Evolutionary conservation across 2,797 vertebrate species (phyloP), one percentile per base, ranked within the genome.

Genomic region (Anguilla megastoma): DNA sequence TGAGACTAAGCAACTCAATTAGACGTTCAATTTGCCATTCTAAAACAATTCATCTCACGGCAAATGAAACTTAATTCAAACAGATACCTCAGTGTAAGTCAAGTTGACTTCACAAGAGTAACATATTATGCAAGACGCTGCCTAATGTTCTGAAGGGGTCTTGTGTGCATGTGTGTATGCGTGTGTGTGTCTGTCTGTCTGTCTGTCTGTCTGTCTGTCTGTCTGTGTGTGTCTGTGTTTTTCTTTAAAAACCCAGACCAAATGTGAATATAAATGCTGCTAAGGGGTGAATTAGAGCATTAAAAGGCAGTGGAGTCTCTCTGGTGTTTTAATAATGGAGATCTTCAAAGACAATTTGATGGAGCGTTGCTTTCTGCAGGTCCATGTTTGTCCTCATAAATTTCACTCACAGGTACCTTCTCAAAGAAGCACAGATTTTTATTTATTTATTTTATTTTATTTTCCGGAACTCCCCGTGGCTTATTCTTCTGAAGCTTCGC

Each of bases 341-440:
- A 41, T 24, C 18, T 52, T 74, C 50, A 48, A 30, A 30, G 3
- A 45, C 60, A 2, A 30, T 71, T 10, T 16, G 80, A 69, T 10
- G 79, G 79, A 50, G 50, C 8, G n/a, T 85, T 69, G 36, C 36
- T 88, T 85, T 50, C 82, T 33, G 18, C 27, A 7, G 9, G 45
- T 45, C 52, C 50, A 9, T n/a, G 69, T 63, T 69, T 58, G 79
- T 45, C 58, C 63, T 88, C 69, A 85, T 88, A 66, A 33, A 69
- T 83, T 71, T 69, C 60, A 6, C 21, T 4, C 48, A 63, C 2
- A 85, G 69, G 82, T 30, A 50, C 16, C 84, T 48, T 58, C 87
- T 74, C 60, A 14, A 41, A 85, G 82, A 21, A 76, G 50, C 18
- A 7, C 5, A 12, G n/a, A 12, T 27, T 4, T 69, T 69, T 66